Base-by-base conservation (phyloP, 2,113 vertebrate species). In the Meriones unguiculatus region DNA sequence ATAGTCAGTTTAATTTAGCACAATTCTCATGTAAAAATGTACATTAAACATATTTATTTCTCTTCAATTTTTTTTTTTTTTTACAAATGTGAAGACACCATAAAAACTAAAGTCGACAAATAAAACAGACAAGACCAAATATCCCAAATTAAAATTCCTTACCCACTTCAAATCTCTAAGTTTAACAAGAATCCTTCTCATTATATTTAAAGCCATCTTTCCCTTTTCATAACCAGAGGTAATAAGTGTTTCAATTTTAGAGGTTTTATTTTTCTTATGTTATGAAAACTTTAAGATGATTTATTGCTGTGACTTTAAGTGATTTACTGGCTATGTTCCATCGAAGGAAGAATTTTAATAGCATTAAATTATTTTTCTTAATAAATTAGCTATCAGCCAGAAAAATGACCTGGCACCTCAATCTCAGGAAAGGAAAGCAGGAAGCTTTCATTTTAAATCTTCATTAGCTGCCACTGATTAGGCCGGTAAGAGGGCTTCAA, bases 391-490 rank as follows among this genome's bases (percentile, higher is more conserved):
- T 75, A 89, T 80, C 72, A 62, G 57, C n/a, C 85, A 87, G 69
- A 91, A 91, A 90, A 84, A 96, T 81, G 35, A 20, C 50, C 69
- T 95, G 25, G 28, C 69, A 50, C 70, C 38, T 91, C 69, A 38
- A 17, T 87, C 91, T 80, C 87, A 94, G 57, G 70, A 87, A 88
- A 96, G 28, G 50, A 90, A 81, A 92, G 13, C 91, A 95, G 64
- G 73, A 95, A 96, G 65, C 20, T 59, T 93, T 95, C 35, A 14
- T 89, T 89, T 91, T 91, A 96, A 95, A 91, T 97, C 96, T 97
- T 97, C 86, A 97, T 97, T 98, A 97, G 32, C 86, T 78, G 10
- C 62, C 82, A 32, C 86, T 96, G 91, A 98, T 97, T 97, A 98
- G 81, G 59, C 64, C 28, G 78, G 87, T 32, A 75, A 67, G 35